Percentiles rank a stretch among this genome's conserved stretches.
Evolutionary conservation across 1,140 invertebrate genomes (phyloP).

Genomic region (Nixonia krombeini): DNA sequence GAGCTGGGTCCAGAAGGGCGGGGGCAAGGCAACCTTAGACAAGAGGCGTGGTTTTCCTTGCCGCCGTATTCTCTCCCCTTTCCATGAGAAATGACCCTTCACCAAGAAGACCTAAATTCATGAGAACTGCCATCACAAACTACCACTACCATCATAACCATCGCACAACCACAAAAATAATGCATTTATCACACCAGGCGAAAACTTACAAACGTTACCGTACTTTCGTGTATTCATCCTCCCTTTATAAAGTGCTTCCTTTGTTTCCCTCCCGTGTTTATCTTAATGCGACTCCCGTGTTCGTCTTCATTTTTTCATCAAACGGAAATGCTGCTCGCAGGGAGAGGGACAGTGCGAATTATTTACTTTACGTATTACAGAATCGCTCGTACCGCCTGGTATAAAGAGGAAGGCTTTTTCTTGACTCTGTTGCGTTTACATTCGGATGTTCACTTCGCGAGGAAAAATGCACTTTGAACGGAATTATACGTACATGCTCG

Average conservation of each 20-base stretch:
- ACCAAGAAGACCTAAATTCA: constrained; percentile 50
- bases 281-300: not conserved
- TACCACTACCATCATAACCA: constrained; percentile 24
- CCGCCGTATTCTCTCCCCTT: constrained; percentile 36
- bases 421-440: no score
- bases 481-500: no score
- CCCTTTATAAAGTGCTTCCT: not conserved
- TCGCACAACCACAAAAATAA: constrained; percentile 43
- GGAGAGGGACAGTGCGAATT: not conserved
- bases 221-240: not conserved
- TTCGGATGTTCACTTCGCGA: no score
- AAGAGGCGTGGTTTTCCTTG: constrained; percentile 68
- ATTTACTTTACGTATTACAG: no score
- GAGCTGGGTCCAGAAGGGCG: constrained; percentile 48
- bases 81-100: constrained; percentile 49
- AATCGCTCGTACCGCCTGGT: no score
- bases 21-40: constrained; percentile 70
- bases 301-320: not conserved
- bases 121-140: constrained; percentile 48
- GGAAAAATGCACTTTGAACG: no score
- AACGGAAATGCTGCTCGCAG: no score
- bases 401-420: no score
- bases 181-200: constrained; percentile 36
- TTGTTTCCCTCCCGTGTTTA: no score
- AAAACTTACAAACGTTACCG: constrained; percentile 22